These are phyloP conservation scores for Hirtodrosophila trivittata DNA, from an alignment of 2,888 invertebrate genomes.

Conservation along the genomic window DNA sequence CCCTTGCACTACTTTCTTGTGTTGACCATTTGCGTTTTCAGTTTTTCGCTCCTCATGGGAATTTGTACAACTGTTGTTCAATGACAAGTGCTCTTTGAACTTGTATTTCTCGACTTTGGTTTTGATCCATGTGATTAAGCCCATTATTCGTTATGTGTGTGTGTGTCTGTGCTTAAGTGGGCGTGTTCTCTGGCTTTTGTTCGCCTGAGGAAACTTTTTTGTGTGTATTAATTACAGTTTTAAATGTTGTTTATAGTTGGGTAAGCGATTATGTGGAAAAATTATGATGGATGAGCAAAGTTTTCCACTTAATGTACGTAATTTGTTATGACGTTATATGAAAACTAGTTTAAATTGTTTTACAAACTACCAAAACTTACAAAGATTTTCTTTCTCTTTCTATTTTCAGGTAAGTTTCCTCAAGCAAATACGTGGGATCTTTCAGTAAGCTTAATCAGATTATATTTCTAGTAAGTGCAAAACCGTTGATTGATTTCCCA, in stretches of 20 bases:
- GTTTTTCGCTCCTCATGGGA: constrained; percentile 58
- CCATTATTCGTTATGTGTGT: constrained; percentile 16
- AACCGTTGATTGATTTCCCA: background rate
- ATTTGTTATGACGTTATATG: too few species aligned
- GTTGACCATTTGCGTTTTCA: constrained; percentile 43
- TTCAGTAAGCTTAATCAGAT: too few species aligned
- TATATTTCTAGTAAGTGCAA: too few species aligned
- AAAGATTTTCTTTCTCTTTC: background rate
- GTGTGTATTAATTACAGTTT: constrained; percentile 30
- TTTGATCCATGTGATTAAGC: constrained; percentile 36
- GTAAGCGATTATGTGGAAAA: constrained; percentile 6
- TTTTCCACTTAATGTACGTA: background rate
- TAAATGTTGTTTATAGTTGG: constrained; percentile 29
- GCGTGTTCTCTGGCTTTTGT: constrained; percentile 38
- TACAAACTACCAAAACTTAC: too few species aligned
- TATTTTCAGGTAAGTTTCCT: background rate
- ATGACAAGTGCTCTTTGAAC: constrained; percentile 64
- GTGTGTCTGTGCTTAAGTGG: constrained; percentile 42
- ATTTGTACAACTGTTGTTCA: constrained; percentile 67
- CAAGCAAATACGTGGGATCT: constrained; percentile 1
- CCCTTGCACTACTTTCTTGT: constrained; percentile 1
- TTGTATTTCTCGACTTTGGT: constrained; percentile 30
- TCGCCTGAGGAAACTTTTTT: constrained; percentile 15
- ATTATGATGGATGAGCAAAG: background rate
- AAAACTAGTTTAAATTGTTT: too few species aligned